phyloP scores from a whole-genome alignment of 2,113 vertebrate genomes.

The Cariama cristata region DNA sequence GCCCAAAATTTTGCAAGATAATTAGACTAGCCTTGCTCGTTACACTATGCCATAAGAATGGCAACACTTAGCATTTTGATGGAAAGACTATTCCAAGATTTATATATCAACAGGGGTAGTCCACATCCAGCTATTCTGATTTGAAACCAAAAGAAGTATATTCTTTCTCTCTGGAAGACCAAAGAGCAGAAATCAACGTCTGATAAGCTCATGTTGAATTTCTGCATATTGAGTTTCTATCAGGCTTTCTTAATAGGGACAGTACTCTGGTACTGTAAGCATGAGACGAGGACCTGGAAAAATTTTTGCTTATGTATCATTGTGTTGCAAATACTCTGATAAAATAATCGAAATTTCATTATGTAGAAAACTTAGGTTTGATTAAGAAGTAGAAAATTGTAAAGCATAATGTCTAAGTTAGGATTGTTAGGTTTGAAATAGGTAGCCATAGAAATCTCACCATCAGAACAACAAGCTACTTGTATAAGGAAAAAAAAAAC shows the following conservation, averaged over 20 bases:
- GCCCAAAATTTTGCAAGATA: neutral
- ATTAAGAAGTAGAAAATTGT: too few species aligned
- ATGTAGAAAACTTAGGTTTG: too few species aligned
- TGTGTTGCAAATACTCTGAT: too few species aligned
- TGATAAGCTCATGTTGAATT: neutral
- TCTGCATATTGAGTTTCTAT: neutral
- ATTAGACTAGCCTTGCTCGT: neutral
- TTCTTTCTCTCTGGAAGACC: neutral
- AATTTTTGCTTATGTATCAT: neutral
- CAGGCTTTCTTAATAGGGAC: neutral
- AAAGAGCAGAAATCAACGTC: neutral
- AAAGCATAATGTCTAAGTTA: too few species aligned
- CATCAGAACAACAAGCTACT: too few species aligned
- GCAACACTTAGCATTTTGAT: neutral
- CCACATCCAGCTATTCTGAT: neutral
- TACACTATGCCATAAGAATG: rapidly evolving
- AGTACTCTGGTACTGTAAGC: neutral
- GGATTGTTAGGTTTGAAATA: too few species aligned
- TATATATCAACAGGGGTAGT: neutral
- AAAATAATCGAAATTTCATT: too few species aligned
- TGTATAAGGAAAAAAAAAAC: too few species aligned
- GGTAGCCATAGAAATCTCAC: too few species aligned
- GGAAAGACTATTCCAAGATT: neutral
- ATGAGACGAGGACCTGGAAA: neutral
- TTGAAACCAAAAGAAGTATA: neutral